These are phyloP conservation scores for Heliornis fulica DNA, from an alignment of 2,113 vertebrate species.

Conservation along the genomic window DNA sequence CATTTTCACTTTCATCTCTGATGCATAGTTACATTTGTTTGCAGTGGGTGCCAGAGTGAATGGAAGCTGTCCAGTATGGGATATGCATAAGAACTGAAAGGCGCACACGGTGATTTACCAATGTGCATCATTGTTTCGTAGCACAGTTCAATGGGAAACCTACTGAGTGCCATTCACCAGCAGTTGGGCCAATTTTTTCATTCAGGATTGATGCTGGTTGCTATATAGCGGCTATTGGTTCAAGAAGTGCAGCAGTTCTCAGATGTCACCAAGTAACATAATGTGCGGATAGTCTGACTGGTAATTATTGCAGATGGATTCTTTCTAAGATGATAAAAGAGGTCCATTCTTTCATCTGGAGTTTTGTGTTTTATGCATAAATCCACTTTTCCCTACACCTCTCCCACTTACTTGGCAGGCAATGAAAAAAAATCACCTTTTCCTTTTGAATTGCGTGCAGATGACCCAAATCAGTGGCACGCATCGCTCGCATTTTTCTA, in stretches of 20 bases:
- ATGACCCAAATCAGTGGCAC: conserved; percentile 31
- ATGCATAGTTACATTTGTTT: conserved; percentile 67
- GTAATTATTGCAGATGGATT: conserved; percentile 43
- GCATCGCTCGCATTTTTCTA: neutral
- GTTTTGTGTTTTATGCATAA: conserved; percentile 19
- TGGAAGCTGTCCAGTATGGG: conserved; percentile 67
- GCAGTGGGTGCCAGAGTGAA: conserved; percentile 64
- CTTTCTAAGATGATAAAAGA: neutral
- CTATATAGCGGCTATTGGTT: conserved; percentile 19
- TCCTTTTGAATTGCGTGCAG: conserved; percentile 17
- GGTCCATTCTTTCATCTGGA: neutral
- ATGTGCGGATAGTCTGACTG: neutral
- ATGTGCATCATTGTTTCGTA: conserved; percentile 54
- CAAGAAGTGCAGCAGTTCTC: conserved; percentile 43
- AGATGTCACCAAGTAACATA: conserved; percentile 13
- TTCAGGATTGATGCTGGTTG: conserved; percentile 42
- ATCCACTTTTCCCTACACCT: conserved; percentile 17
- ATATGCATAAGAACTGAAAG: conserved; percentile 67
- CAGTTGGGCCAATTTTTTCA: conserved; percentile 56
- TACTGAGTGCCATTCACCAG: conserved; percentile 61
- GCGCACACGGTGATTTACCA: conserved; percentile 61
- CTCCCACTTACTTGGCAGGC: conserved; percentile 11
- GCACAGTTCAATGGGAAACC: conserved; percentile 52
- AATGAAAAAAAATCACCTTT: conserved; percentile 23
- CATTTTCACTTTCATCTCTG: conserved; percentile 71